Evolutionary conservation across 2,888 invertebrate species (phyloP).

Genomic region (Drosophila neutralis): DNA sequence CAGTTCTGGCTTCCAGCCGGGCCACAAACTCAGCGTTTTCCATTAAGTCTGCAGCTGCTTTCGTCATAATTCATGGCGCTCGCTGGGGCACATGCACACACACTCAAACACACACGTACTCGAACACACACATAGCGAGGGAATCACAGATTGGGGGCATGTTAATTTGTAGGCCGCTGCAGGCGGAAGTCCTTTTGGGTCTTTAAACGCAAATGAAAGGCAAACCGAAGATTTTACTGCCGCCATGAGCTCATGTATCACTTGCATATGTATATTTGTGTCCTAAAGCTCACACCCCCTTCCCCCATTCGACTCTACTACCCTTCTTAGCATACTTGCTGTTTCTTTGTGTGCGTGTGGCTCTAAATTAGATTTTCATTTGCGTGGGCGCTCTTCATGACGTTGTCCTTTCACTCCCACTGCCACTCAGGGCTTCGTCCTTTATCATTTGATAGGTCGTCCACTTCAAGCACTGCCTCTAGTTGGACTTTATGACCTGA

Average conservation of each 20-base stretch:
- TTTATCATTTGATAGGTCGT: conserved; percentile 22
- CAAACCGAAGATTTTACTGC: conserved; percentile 73
- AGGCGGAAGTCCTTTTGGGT: conserved; percentile 76
- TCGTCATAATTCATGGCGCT: conserved; percentile 72
- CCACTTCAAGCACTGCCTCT: conserved; percentile 38
- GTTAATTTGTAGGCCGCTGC: conserved; percentile 76
- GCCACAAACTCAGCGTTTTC: conserved; percentile 56
- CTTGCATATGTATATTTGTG: conserved; percentile 49
- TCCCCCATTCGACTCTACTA: neutral
- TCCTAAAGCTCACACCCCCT: neutral
- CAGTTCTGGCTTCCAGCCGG: conserved; percentile 14
- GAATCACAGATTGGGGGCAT: conserved; percentile 66
- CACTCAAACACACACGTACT: conserved; percentile 9
- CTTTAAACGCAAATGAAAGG: conserved; percentile 78
- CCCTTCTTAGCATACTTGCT: conserved; percentile 3
- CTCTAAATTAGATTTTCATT: conserved; percentile 74
- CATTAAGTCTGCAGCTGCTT: conserved; percentile 78
- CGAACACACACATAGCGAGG: conserved; percentile 20
- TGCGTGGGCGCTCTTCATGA: conserved; percentile 44
- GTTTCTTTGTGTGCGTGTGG: conserved; percentile 49
- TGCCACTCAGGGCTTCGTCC: neutral
- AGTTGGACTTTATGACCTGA: conserved; percentile 62
- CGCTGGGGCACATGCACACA: conserved; percentile 42
- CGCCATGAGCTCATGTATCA: conserved; percentile 72
- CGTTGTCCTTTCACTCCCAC: conserved; percentile 31